Conservation (phyloP, 1,140 invertebrate species). For the Bathynomus jamesi region DNA sequence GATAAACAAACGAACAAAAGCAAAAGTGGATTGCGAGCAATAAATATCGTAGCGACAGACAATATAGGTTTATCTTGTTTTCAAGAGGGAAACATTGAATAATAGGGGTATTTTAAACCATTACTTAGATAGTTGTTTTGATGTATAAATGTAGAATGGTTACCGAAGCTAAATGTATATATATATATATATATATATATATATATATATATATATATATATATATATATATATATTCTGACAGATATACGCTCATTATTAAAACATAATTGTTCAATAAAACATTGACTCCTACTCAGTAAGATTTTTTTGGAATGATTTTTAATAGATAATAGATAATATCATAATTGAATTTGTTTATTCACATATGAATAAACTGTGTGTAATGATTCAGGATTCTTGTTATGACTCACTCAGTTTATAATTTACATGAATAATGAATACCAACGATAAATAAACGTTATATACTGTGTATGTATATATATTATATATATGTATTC, state of each 20-base stretch:
- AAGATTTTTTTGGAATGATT: too few relatives aligned
- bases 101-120: background rate
- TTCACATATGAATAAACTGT: too few relatives aligned
- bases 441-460: too few relatives aligned
- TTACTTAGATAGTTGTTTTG: background rate
- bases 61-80: background rate
- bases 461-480: background rate
- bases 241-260: background rate
- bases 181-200: background rate
- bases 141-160: too few relatives aligned
- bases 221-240: background rate
- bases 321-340: too few relatives aligned
- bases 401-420: too few relatives aligned
- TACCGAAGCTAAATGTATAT: background rate
- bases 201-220: slow-evolving; percentile 3
- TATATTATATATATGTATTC: background rate
- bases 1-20: background rate
- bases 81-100: background rate
- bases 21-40: background rate
- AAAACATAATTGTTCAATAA: too few relatives aligned
- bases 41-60: background rate
- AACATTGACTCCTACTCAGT: too few relatives aligned
- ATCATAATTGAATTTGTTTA: too few relatives aligned
- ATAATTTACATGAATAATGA: too few relatives aligned
- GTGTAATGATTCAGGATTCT: too few relatives aligned